These are phyloP conservation scores for Hybognathus amarus DNA, from an alignment of 2,797 vertebrate species.

Conservation along the genomic window DNA sequence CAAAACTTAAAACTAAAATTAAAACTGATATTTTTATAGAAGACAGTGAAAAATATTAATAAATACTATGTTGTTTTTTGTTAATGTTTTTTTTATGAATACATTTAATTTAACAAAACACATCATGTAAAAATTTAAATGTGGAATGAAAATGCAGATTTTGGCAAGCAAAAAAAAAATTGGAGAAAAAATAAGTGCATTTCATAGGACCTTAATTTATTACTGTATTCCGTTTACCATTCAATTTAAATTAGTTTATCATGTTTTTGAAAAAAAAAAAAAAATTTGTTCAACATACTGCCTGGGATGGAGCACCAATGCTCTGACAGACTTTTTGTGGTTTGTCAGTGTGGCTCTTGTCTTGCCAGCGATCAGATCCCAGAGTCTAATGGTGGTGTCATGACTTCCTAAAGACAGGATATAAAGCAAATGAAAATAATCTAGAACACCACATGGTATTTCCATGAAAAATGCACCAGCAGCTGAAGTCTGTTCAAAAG, in stretches of 20 bases:
- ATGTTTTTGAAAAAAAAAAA: neutral
- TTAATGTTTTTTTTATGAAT: too few relatives aligned
- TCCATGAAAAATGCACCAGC: neutral
- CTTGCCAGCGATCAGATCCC: slow-evolving; percentile 97
- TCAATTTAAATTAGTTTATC: neutral
- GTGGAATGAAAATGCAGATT: neutral
- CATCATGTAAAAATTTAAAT: neutral
- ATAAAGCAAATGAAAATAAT: neutral
- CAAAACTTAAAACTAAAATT: neutral
- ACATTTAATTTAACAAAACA: neutral
- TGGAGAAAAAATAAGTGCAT: neutral
- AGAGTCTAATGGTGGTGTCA: slow-evolving; percentile 95
- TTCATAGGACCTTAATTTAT: neutral
- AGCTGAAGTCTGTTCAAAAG: neutral
- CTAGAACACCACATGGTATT: neutral
- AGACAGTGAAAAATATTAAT: too few relatives aligned
- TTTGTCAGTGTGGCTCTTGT: slow-evolving; percentile 98
- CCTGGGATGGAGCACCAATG: slow-evolving; percentile 90
- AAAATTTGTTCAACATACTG: slow-evolving; percentile 81
- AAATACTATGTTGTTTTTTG: too few relatives aligned
- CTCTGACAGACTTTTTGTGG: slow-evolving; percentile 97
- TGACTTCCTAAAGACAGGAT: slow-evolving; percentile 85
- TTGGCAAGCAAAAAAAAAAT: neutral
- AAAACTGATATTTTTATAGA: neutral
- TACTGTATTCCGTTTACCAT: neutral